A percentile compares a stretch with the other conserved stretches of the same genome.
These are phyloP conservation scores for Philereme vetulata DNA, from an alignment of 2,888 invertebrate species.

Conservation along the genomic window DNA sequence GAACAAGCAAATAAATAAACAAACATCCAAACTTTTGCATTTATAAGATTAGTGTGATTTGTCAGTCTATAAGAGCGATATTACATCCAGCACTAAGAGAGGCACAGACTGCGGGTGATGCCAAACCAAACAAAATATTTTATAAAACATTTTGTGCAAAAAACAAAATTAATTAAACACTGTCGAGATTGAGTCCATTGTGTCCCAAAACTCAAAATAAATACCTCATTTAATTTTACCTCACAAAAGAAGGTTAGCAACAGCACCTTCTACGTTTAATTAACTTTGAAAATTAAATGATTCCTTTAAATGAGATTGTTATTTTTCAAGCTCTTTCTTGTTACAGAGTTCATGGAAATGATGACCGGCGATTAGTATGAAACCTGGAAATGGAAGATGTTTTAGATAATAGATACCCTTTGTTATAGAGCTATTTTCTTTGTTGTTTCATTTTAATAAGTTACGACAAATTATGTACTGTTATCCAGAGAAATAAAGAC, in stretches of 20 bases:
- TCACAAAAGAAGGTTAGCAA: conserved; percentile 23
- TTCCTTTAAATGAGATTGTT: conserved; percentile 17
- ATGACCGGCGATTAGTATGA: conserved; percentile 88
- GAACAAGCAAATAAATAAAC: no score
- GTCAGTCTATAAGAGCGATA: no score
- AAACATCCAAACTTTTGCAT: no score
- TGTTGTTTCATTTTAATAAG: conserved; percentile 20
- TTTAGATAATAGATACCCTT: conserved; percentile 31
- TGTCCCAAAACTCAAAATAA: conserved; percentile 20
- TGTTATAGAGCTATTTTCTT: conserved; percentile 21
- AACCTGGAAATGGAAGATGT: conserved; percentile 30
- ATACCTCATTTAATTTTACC: conserved; percentile 22
- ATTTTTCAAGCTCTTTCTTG: conserved; percentile 22
- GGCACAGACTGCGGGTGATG: no score
- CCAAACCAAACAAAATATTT: background rate
- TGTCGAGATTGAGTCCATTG: conserved; percentile 23
- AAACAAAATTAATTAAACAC: conserved; percentile 13
- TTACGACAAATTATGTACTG: background rate
- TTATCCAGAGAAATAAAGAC: no score
- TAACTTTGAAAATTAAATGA: conserved; percentile 22
- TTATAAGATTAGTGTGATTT: no score
- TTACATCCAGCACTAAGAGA: no score
- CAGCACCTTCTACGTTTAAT: conserved; percentile 29
- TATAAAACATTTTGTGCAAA: background rate
- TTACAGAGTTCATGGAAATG: conserved; percentile 92